These are phyloP conservation scores for Parotia lawesii DNA, from an alignment of 2,113 vertebrate genomes.

Conservation along the genomic window DNA sequence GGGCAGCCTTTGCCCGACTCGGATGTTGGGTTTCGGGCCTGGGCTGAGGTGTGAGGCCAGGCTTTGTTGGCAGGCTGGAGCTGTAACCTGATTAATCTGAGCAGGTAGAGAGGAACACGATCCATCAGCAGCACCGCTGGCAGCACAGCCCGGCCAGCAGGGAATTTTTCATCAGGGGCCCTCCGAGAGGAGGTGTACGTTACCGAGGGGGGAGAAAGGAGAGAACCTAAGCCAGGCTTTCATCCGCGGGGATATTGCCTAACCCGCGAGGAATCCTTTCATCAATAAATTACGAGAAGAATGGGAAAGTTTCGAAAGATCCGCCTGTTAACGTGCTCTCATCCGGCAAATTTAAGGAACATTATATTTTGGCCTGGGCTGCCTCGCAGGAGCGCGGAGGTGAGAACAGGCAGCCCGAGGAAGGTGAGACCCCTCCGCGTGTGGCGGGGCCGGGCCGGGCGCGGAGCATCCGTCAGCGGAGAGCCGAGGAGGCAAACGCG, in stretches of 20 bases:
- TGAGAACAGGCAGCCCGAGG: background rate
- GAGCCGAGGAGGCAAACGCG: background rate
- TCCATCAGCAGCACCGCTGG: constrained; percentile 6
- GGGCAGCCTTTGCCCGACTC: rapidly evolving
- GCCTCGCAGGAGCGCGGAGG: background rate
- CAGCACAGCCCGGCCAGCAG: background rate
- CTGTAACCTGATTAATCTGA: constrained; percentile 52
- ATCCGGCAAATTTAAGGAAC: background rate
- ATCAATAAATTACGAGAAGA: constrained; percentile 52
- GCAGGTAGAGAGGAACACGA: constrained; percentile 26
- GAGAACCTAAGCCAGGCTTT: constrained; percentile 30
- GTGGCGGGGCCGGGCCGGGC: background rate
- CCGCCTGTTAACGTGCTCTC: background rate
- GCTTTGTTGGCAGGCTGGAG: constrained; percentile 11
- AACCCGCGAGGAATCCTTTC: constrained; percentile 44
- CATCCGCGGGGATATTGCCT: constrained; percentile 31
- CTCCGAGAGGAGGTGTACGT: constrained; percentile 25
- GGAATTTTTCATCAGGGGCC: constrained; percentile 57
- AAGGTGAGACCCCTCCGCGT: background rate
- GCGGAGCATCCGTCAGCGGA: background rate
- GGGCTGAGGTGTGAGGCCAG: constrained; percentile 24
- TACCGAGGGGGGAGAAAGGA: constrained; percentile 20
- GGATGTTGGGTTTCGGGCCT: background rate
- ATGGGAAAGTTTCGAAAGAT: constrained; percentile 19
- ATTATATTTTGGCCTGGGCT: background rate